Evolutionary conservation across 2,113 vertebrate species (phyloP), one percentile per base, ranked within the genome.

Genomic region (Perca fluviatilis): DNA sequence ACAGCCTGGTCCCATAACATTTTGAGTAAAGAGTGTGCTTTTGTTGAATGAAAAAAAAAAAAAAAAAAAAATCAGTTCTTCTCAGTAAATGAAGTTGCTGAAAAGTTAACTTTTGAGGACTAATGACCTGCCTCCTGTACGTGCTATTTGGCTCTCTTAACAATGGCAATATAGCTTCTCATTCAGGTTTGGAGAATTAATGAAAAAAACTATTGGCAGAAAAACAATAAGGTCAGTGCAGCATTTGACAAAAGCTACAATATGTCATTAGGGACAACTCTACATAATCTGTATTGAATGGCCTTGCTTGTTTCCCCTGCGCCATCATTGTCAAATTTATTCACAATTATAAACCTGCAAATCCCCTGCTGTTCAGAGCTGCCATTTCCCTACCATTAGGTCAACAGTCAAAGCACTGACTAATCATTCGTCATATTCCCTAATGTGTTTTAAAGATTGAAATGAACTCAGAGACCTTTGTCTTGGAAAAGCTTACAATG

Each of bases 231-330:
- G 54, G 68, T 83, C 64, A 62, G 25, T 0, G 36, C 49, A 63
- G 27, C 30, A 30, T 79, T 81, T 58, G 47, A 69, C 82, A 79
- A 67, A n/a, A 74, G 68, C 73, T 62, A 60, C 47, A 86, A 36
- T 82, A 43, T 25, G 82, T 58, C 71, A 87, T 90, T 64, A 84
- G 54, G 49, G 51, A 61, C 77, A 57, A 19, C 27, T 76, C 43
- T 1, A 58, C 61, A 57, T 88, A 75, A 84, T 82, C 72, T 80
- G 63, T 71, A 71, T 66, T 85, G 83, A 88, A 88, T 71, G 81
- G 46, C 14, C 2, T 33, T 40, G 63, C 47, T 78, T 54, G 58
- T 51, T 76, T 81, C 64, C 64, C 63, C 58, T 65, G 60, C 46
- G 13, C 50, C 47, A 53, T 75, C 27, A 68, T 73, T 75, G 65